A percentile compares a stretch with the other conserved stretches of the same genome.
Evolutionary conservation across 2,113 vertebrate genomes (phyloP).

Genomic region (Ovis canadensis): DNA sequence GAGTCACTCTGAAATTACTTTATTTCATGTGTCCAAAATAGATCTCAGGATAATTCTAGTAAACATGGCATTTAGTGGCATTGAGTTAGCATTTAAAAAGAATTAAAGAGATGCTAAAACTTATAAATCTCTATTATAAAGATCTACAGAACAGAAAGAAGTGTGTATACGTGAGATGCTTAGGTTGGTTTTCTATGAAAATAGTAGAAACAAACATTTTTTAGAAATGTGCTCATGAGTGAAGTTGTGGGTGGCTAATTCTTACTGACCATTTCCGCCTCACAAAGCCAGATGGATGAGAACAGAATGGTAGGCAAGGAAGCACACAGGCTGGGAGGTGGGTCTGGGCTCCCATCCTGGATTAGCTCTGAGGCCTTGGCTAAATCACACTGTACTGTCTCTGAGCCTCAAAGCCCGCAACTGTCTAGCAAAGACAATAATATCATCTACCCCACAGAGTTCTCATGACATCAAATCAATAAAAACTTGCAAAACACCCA

Average conservation of each 20-base stretch:
- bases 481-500: background rate
- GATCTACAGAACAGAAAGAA: background rate
- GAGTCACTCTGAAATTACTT: background rate
- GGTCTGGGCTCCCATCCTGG: background rate
- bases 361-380: background rate
- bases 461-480: background rate
- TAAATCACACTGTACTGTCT: background rate
- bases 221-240: background rate
- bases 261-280: background rate
- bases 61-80: background rate
- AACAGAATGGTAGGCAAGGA: too few species aligned
- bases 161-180: background rate
- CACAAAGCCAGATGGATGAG: background rate
- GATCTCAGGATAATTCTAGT: background rate
- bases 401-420: background rate
- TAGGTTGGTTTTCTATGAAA: background rate
- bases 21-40: background rate
- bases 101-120: background rate
- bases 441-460: background rate
- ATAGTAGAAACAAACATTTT: background rate
- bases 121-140: background rate
- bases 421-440: background rate
- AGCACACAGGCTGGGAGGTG: fast-evolving
- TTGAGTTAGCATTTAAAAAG: background rate
- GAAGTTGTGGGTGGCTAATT: background rate